Conservation (phyloP, 1,140 invertebrate species). For the Medauroidea extradentata region DNA sequence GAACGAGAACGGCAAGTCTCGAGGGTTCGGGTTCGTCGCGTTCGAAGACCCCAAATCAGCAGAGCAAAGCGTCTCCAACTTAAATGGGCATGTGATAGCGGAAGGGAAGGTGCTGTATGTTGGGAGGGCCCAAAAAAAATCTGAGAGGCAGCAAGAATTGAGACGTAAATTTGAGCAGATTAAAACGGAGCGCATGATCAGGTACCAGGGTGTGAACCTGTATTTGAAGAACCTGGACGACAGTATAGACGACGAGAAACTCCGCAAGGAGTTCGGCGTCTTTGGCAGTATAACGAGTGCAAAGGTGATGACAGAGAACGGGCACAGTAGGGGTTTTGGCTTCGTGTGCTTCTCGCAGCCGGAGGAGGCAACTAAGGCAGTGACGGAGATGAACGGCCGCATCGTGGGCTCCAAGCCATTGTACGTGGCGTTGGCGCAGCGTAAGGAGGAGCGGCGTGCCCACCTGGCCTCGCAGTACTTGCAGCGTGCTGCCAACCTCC, state of each 20-base stretch:
- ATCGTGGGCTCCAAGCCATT: conserved; percentile 65
- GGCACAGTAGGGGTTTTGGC: conserved; percentile 60
- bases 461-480: conserved; percentile 66
- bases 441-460: conserved; percentile 66
- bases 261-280: conserved; percentile 60
- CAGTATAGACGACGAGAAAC: conserved; percentile 58
- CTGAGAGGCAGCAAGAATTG: conserved; percentile 59
- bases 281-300: conserved; percentile 68
- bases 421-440: conserved; percentile 69
- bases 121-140: conserved; percentile 64
- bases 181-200: conserved; percentile 58
- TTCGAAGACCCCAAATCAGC: conserved; percentile 62
- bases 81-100: conserved; percentile 47
- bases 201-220: conserved; percentile 61
- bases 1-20: conserved; percentile 51
- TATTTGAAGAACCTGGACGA: conserved; percentile 75
- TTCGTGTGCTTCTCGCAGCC: conserved; percentile 72
- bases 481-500: conserved; percentile 56
- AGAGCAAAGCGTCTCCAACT: conserved; percentile 51
- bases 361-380: conserved; percentile 70
- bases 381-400: conserved; percentile 69
- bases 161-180: conserved; percentile 57
- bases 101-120: conserved; percentile 44
- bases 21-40: conserved; percentile 68
- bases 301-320: conserved; percentile 57